These are phyloP conservation scores for Hippocampus guttulatus DNA, from an alignment of 2,113 vertebrate genomes.

Conservation along the genomic window DNA sequence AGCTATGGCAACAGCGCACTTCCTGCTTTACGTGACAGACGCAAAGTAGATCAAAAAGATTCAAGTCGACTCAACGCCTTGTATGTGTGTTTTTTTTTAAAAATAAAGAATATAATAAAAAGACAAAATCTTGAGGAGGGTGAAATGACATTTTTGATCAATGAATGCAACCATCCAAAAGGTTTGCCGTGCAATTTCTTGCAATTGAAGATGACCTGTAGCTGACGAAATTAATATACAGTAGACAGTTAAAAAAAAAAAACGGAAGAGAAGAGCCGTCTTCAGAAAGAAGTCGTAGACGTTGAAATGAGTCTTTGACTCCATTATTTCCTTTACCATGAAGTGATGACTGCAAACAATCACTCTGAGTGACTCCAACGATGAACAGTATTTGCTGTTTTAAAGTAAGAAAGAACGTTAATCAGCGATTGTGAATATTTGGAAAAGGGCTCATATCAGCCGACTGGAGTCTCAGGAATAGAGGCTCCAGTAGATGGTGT, in stretches of 20 bases:
- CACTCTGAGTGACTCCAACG: no score
- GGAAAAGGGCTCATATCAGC: no score
- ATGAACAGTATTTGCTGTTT: no score
- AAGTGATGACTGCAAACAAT: no score
- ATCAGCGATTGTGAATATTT: no score
- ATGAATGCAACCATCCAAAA: background rate
- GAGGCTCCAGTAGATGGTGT: conserved; percentile 89
- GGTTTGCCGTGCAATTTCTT: background rate
- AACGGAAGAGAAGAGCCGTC: background rate
- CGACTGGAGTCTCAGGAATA: conserved; percentile 70
- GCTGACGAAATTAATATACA: background rate
- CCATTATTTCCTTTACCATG: no score
- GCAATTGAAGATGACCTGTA: background rate
- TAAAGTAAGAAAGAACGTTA: no score
- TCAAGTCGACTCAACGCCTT: no score
- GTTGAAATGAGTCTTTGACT: background rate
- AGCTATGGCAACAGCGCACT: background rate
- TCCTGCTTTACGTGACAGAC: background rate
- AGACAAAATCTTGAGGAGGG: no score
- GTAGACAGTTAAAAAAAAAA: background rate
- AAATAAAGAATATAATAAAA: no score
- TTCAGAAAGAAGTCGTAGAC: background rate
- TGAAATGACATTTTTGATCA: no score
- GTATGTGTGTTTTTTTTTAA: no score
- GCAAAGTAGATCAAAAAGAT: background rate